Base-by-base conservation (phyloP, 2,888 invertebrate genomes). In the Mythimna albipuncta region DNA sequence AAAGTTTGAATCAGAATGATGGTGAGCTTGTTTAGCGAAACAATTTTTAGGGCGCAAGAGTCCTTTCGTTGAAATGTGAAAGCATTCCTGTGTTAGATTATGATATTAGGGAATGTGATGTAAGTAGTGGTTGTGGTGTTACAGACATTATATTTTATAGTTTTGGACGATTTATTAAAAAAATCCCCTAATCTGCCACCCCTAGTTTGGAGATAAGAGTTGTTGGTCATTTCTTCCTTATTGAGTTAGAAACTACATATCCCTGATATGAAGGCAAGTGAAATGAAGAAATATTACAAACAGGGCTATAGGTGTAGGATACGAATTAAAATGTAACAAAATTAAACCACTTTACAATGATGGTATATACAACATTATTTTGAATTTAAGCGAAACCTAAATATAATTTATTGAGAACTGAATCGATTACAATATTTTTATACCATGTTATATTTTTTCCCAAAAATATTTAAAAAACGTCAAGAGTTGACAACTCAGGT, bases 51-150 rank as follows among this genome's bases (percentile, higher is more conserved):
- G 94, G 93, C 89, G 91, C 84, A 87, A 85, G 81, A 90, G 86
- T 82, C 87, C 88, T 89, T 85, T 81, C 88, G 90, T 89, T 87
- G 91, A 90, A 93, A 94, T 93, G 94, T 96, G 91, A 96, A 94
- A 96, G 96, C 96, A 95, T 96, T 96, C 95, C 94, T 89, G 85
- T 96, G 96, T 96, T 93, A 95, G 95, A 95, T 95, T 95, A 96
- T 95, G 92, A 93, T 95, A 94, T 95, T 94, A 94, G 86, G 89
- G 90, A 91, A 90, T 89, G 89, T 89, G 89, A 87, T 90, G 89
- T 91, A 91, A 93, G 91, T 91, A 91, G 89, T 87, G 85, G 87
- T 90, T 87, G 87, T 89, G 86, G 86, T 86, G 85, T 75, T 76
- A 68, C 72, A 75, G 83, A 86, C 85, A 86, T 88, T 87, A 88